Evolutionary conservation across 2,797 vertebrate species (phyloP).

Genomic region (Erethizon dorsatum): DNA sequence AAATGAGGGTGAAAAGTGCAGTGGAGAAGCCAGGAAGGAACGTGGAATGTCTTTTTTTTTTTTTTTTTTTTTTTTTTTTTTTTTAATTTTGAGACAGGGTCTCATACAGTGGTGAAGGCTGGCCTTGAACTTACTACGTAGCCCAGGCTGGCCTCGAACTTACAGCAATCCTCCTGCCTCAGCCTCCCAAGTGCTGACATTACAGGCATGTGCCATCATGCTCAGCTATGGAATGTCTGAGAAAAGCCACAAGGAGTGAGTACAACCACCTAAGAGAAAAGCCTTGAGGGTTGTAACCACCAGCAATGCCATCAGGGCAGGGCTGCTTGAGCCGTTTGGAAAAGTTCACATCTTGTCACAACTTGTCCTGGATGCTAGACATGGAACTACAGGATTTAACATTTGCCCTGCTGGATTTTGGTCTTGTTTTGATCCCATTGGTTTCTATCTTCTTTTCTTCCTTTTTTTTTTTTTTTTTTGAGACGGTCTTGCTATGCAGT

Average conservation of each 20-base stretch:
- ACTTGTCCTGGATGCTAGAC: not conserved
- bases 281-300: not conserved
- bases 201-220: not conserved
- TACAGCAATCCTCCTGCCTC: not conserved
- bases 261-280: not conserved
- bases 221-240: not conserved
- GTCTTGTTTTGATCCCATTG: not conserved
- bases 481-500: no score
- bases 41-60: not conserved
- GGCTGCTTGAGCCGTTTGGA: not conserved
- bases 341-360: not conserved
- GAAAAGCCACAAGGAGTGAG: not conserved
- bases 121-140: no score
- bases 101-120: not conserved
- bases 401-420: not conserved
- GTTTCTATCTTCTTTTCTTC: not conserved
- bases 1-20: not conserved
- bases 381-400: not conserved
- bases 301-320: not conserved
- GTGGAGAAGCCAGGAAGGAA: not conserved
- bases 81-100: not conserved
- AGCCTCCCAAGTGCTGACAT: not conserved
- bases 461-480: not conserved
- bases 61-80: no score
- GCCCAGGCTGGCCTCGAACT: not conserved